Conservation (phyloP, 2,797 vertebrate species). For the Acipenser transmontanus region DNA sequence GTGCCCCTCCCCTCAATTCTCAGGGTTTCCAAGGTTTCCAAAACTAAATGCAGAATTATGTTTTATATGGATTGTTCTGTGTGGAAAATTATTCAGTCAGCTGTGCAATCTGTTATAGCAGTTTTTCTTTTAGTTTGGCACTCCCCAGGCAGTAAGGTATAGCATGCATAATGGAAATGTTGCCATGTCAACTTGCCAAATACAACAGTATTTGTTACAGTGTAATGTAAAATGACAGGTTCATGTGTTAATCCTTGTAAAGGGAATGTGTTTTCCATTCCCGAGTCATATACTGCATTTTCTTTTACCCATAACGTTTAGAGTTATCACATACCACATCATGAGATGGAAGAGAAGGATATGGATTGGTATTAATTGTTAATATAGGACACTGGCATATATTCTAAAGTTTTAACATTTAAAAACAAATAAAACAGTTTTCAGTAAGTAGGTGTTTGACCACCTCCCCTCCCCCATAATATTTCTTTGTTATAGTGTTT, state of each 20-base stretch:
- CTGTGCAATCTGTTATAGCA: too few relatives aligned
- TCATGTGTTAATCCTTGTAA: conserved; percentile 1
- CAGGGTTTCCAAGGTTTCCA: too few relatives aligned
- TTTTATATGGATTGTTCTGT: too few relatives aligned
- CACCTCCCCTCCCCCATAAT: background rate
- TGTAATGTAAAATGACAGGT: conserved; percentile 7
- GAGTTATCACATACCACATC: background rate
- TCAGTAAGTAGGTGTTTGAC: too few relatives aligned
- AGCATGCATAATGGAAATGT: conserved; percentile 10
- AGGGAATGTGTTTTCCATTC: background rate
- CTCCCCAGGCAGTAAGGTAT: conserved; percentile 3
- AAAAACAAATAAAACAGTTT: too few relatives aligned
- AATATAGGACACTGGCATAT: background rate
- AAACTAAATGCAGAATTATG: too few relatives aligned
- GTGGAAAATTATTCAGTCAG: too few relatives aligned
- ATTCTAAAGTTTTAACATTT: too few relatives aligned
- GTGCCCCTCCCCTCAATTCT: too few relatives aligned
- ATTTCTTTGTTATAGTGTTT: conserved; percentile 6
- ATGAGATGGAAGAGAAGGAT: too few relatives aligned
- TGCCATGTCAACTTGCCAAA: conserved; percentile 12
- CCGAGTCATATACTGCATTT: background rate
- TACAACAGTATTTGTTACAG: background rate
- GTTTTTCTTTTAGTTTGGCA: too few relatives aligned
- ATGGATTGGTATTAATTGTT: background rate
- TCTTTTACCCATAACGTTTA: background rate